Conservation (phyloP, 2,888 invertebrate genomes). For the Rhabditophanes sp. region DNA sequence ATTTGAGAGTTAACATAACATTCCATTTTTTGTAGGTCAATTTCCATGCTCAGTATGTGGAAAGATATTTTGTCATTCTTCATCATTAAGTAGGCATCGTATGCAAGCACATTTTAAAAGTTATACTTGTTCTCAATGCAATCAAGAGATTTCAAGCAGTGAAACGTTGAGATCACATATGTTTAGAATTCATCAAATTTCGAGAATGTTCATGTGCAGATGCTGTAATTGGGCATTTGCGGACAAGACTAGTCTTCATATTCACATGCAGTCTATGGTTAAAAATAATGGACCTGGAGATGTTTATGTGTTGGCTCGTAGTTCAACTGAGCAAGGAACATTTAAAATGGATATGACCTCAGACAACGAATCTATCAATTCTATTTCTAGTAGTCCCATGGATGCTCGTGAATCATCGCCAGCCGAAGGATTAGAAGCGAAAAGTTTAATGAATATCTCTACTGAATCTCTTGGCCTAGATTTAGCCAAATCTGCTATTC, state of each 20-base stretch:
- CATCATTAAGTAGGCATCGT: slow-evolving; percentile 29
- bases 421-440: too few species aligned
- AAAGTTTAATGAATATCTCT: too few species aligned
- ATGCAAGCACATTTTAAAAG: slow-evolving; percentile 40
- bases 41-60: slow-evolving; percentile 35
- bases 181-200: slow-evolving; percentile 35
- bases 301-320: too few species aligned
- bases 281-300: too few species aligned
- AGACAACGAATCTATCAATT: too few species aligned
- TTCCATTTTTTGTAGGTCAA: slow-evolving; percentile 14
- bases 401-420: too few species aligned
- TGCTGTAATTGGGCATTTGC: slow-evolving; percentile 42
- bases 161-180: slow-evolving; percentile 38
- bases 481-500: too few species aligned
- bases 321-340: too few species aligned
- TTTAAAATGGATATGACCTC: too few species aligned
- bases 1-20: neutral
- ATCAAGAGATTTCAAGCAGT: slow-evolving; percentile 34
- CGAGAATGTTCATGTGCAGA: slow-evolving; percentile 39
- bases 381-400: too few species aligned
- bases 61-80: slow-evolving; percentile 37
- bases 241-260: slow-evolving; percentile 32
- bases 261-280: slow-evolving; percentile 36
- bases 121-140: slow-evolving; percentile 35
- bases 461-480: too few species aligned